Conservation (phyloP, 1,140 invertebrate species). For the Philotrypesis tridentata region DNA sequence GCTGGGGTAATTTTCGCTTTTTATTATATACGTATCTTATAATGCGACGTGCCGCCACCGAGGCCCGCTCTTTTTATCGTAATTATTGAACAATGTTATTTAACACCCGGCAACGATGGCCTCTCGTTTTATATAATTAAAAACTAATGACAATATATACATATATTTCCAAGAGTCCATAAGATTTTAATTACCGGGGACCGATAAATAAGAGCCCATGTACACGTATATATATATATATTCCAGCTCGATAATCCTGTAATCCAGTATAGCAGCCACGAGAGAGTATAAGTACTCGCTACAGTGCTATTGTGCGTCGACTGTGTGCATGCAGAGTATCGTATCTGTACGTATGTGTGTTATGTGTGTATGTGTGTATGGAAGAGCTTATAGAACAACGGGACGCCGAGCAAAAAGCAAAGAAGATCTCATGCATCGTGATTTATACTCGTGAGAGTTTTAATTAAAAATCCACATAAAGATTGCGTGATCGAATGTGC, state of each 20-base stretch:
- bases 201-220: neutral
- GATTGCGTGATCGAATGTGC: neutral
- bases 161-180: no score
- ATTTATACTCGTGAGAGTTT: neutral
- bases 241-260: neutral
- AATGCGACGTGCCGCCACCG: no score
- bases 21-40: neutral
- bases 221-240: neutral
- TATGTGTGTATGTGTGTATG: no score
- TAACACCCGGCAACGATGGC: no score
- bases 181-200: neutral
- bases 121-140: no score
- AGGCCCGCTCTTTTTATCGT: no score
- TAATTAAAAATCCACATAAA: neutral
- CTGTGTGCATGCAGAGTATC: no score
- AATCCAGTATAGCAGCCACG: neutral
- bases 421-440: neutral
- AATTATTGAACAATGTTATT: no score
- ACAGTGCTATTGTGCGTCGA: neutral
- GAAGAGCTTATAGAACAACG: neutral
- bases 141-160: no score
- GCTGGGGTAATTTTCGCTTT: neutral
- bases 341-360: no score
- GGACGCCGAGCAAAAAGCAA: neutral
- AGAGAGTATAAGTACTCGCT: neutral